Conservation (phyloP, 2,888 invertebrate genomes). For the Ctenicera cuprea region DNA sequence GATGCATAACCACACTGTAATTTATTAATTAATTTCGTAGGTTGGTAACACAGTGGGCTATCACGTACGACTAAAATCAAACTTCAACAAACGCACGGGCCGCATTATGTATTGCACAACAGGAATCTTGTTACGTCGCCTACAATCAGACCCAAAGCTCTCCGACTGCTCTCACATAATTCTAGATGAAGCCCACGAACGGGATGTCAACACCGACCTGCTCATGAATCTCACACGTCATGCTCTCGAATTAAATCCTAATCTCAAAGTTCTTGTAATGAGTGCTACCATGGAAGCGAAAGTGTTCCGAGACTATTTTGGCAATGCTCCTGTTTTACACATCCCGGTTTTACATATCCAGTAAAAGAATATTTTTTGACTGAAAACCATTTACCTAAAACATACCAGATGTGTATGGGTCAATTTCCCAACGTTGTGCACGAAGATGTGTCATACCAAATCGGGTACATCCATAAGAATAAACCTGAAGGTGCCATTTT, state of each 20-base stretch:
- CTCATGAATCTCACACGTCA: constrained; percentile 77
- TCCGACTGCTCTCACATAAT: constrained; percentile 80
- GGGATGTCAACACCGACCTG: constrained; percentile 82
- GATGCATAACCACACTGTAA: no score
- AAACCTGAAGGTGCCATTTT: constrained; percentile 82
- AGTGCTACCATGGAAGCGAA: constrained; percentile 82
- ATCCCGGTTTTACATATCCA: constrained; percentile 76
- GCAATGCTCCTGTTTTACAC: constrained; percentile 68
- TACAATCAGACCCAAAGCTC: constrained; percentile 72
- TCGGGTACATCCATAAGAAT: constrained; percentile 76
- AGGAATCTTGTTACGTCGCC: constrained; percentile 73
- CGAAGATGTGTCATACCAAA: constrained; percentile 73
- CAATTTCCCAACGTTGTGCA: constrained; percentile 73
- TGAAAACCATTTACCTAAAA: constrained; percentile 71
- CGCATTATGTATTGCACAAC: constrained; percentile 82
- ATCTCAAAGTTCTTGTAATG: constrained; percentile 80
- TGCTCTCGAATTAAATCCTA: constrained; percentile 74
- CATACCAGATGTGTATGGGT: constrained; percentile 66
- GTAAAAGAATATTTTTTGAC: constrained; percentile 78
- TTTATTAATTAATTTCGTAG: constrained; percentile 68
- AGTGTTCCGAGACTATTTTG: constrained; percentile 77
- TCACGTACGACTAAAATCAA: constrained; percentile 77
- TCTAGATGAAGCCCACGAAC: constrained; percentile 85
- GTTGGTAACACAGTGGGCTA: constrained; percentile 81
- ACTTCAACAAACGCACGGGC: constrained; percentile 75